Percentiles rank a stretch among this genome's conserved stretches.
phyloP scores from a whole-genome alignment of 2,888 invertebrate species.

The Craniophora ligustri region DNA sequence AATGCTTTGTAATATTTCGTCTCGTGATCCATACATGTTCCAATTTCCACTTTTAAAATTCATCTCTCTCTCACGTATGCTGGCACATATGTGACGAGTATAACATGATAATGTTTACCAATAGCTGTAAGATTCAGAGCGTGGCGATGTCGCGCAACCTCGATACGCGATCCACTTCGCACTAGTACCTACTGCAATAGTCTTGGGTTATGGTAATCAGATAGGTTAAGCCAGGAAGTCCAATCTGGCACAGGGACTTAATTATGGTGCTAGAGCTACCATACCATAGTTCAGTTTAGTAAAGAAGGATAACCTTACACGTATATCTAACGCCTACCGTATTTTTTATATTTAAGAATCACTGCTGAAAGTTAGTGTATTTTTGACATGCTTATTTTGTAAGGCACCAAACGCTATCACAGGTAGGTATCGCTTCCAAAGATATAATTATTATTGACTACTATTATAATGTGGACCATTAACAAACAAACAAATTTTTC shows the following conservation, averaged over 20 bases:
- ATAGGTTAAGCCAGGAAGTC: conserved; percentile 17
- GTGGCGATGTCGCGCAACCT: conserved; percentile 65
- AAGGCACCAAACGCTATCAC: no score
- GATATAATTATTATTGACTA: no score
- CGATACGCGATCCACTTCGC: conserved; percentile 64
- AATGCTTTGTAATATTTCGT: no score
- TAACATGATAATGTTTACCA: conserved; percentile 51
- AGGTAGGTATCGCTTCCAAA: no score
- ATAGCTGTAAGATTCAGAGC: conserved; percentile 66
- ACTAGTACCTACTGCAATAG: conserved; percentile 35
- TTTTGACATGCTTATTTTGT: no score
- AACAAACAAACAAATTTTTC: no score
- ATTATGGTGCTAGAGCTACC: neutral
- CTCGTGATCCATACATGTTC: neutral
- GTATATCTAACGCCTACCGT: no score
- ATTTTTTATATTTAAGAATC: no score
- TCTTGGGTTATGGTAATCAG: conserved; percentile 35
- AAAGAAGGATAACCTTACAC: neutral
- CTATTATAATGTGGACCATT: no score
- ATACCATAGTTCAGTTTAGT: neutral
- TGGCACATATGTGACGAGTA: conserved; percentile 11
- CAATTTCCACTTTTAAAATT: neutral
- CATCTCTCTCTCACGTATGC: neutral
- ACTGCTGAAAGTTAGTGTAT: no score
- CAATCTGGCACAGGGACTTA: neutral